Evolutionary conservation across 1,140 invertebrate species (phyloP).

Genomic region (Chironomus tepperi): DNA sequence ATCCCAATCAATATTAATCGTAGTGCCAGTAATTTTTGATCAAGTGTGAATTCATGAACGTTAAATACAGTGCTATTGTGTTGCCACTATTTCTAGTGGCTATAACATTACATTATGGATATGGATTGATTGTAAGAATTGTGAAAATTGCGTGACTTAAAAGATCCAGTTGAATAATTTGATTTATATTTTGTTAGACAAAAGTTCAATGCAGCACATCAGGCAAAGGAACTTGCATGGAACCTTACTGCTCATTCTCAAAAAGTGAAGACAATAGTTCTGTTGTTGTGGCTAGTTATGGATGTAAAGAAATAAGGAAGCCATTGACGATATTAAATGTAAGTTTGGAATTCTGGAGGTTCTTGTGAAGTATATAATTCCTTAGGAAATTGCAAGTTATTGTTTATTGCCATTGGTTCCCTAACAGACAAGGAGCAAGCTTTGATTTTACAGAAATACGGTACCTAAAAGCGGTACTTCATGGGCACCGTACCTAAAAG

Average conservation of each 20-base stretch:
- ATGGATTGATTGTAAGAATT: not conserved
- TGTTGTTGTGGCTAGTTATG: not conserved
- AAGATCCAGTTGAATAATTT: not conserved
- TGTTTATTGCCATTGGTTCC: no score
- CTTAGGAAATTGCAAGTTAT: no score
- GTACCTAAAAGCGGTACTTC: no score
- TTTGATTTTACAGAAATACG: no score
- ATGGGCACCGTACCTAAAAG: no score
- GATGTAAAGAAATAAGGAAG: not conserved
- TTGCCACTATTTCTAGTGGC: not conserved
- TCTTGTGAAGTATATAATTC: not conserved
- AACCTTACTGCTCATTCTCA: not conserved
- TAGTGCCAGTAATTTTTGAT: constrained; percentile 16
- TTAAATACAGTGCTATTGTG: not conserved
- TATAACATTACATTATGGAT: not conserved
- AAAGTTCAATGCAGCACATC: constrained; percentile 18
- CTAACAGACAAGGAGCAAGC: no score
- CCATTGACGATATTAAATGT: not conserved
- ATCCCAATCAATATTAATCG: not conserved
- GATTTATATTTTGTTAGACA: not conserved
- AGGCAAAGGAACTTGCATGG: not conserved
- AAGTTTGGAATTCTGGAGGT: not conserved
- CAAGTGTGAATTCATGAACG: constrained; percentile 2
- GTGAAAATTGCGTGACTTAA: not conserved
- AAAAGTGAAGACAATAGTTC: not conserved